phyloP scores from a whole-genome alignment of 2,113 vertebrate genomes.

The Callopanchax toddi region DNA sequence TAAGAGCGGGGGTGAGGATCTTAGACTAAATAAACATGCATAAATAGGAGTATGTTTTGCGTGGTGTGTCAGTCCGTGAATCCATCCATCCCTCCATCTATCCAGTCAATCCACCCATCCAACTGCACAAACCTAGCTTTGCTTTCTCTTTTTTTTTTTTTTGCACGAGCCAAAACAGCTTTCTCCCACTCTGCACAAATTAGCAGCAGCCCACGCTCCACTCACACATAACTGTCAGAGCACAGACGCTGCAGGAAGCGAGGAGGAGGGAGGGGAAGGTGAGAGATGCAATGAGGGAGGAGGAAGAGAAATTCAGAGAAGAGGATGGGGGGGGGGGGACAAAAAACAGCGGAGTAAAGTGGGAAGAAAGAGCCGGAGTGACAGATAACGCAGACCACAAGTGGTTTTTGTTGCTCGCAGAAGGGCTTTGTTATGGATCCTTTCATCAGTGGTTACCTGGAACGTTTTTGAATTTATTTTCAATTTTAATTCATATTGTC shows the following conservation, averaged over 20 bases:
- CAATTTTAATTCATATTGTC: conserved; percentile 16
- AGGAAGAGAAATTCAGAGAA: conserved; percentile 39
- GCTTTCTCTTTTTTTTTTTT: conserved; percentile 36
- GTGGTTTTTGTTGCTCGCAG: conserved; percentile 39
- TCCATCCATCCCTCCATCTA: conserved; percentile 2
- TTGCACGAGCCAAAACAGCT: conserved; percentile 71
- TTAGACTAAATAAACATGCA: conserved; percentile 27
- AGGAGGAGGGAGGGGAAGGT: conserved; percentile 69
- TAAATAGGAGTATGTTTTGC: conserved; percentile 7
- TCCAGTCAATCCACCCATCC: conserved; percentile 31
- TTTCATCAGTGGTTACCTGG: conserved; percentile 37
- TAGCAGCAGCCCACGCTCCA: conserved; percentile 77
- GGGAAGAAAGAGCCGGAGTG: conserved; percentile 31
- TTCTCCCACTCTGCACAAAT: conserved; percentile 80
- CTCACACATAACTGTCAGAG: conserved; percentile 76
- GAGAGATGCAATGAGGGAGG: conserved; percentile 62
- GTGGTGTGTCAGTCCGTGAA: conserved; percentile 7
- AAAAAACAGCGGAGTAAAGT: conserved; percentile 29
- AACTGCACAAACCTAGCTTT: conserved; percentile 33
- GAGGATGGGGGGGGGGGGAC: conserved; percentile 1
- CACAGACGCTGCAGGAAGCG: conserved; percentile 72
- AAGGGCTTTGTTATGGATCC: conserved; percentile 39
- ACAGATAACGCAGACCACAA: conserved; percentile 46
- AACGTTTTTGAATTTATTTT: conserved; percentile 31
- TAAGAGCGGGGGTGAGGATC: conserved; percentile 10